Evolutionary conservation across 2,113 vertebrate genomes (phyloP).

Genomic region (Prolemur simus): DNA sequence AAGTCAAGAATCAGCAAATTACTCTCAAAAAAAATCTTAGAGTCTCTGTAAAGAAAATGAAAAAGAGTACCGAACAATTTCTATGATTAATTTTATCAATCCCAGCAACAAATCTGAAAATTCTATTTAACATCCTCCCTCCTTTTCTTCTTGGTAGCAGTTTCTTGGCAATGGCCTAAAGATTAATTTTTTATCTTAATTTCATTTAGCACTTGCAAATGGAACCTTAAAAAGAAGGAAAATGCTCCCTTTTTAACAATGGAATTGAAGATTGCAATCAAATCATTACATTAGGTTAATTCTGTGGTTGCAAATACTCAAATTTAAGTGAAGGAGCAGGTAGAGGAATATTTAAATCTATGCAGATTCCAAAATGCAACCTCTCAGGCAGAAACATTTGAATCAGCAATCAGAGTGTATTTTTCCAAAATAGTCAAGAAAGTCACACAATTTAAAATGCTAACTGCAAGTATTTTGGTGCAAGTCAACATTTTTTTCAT

Average conservation of each 20-base stretch:
- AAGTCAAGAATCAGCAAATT: neutral
- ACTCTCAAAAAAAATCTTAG: neutral
- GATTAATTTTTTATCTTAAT: conserved; percentile 34
- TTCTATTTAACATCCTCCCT: neutral
- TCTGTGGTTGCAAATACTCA: neutral
- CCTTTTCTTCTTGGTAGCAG: neutral
- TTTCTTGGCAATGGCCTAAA: conserved; percentile 12
- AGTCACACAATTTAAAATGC: neutral
- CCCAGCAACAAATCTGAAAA: neutral
- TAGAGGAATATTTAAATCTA: neutral
- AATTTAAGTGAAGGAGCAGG: neutral
- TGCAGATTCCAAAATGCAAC: neutral
- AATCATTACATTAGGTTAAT: conserved; percentile 9
- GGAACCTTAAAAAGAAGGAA: conserved; percentile 30
- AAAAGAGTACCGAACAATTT: neutral
- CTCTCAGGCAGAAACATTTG: neutral
- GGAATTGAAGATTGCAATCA: neutral
- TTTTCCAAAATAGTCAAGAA: conserved; percentile 45
- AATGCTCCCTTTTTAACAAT: conserved; percentile 12
- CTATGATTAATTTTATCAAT: conserved; percentile 3
- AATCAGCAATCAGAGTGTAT: neutral
- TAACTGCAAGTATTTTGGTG: neutral
- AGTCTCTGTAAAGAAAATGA: neutral
- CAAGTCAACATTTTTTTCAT: conserved; percentile 34
- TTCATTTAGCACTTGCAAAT: conserved; percentile 44